Conservation (phyloP, 2,113 vertebrate species). For the Dicerorhinus sumatrensis region DNA sequence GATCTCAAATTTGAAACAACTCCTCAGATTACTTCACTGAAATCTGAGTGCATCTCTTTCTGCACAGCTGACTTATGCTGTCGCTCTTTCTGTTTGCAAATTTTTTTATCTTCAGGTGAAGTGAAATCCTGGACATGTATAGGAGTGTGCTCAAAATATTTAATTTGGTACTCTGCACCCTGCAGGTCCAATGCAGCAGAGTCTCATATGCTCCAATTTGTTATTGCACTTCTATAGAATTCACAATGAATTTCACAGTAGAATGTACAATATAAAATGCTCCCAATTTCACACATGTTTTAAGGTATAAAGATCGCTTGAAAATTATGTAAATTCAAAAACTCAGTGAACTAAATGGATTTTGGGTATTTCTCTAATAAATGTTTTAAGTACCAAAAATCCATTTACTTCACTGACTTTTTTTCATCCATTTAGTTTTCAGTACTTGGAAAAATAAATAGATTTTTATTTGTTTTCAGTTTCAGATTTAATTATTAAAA, state of each 20-base stretch:
- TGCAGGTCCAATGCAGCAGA: slow-evolving; percentile 21
- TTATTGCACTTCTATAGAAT: slow-evolving; percentile 65
- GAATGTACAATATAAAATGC: slow-evolving; percentile 59
- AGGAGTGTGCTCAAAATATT: slow-evolving; percentile 62
- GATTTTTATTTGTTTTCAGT: background rate
- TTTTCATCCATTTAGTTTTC: background rate
- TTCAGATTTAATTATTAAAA: slow-evolving; percentile 3
- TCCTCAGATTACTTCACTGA: background rate
- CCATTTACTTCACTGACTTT: too few relatives aligned
- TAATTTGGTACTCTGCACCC: slow-evolving; percentile 58
- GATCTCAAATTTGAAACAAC: background rate
- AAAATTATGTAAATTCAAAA: slow-evolving; percentile 24
- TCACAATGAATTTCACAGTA: slow-evolving; percentile 48
- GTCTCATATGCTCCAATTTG: slow-evolving; percentile 46
- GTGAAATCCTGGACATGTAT: background rate
- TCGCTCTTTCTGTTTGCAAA: background rate
- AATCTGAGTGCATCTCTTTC: background rate
- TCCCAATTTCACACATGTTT: background rate
- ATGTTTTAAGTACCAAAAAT: background rate
- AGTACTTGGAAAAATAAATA: background rate
- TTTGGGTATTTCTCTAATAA: background rate
- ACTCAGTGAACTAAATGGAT: background rate
- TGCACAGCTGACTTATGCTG: background rate
- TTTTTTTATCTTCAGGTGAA: slow-evolving; percentile 53
- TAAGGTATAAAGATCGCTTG: slow-evolving; percentile 15